Conservation (phyloP, 2,888 invertebrate species). For the Elmis aenea region DNA sequence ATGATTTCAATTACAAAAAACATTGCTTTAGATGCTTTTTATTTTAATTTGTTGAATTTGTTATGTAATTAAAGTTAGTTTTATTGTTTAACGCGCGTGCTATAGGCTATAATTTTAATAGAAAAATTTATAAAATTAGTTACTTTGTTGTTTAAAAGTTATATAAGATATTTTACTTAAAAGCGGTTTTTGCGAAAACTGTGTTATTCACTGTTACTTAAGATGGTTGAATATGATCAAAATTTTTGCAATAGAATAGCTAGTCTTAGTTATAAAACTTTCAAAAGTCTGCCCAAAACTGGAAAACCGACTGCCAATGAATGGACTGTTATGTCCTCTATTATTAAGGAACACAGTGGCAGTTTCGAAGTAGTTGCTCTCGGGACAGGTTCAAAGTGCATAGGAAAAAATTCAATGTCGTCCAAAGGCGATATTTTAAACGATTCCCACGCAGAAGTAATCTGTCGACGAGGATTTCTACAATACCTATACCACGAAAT, state of each 20-base stretch:
- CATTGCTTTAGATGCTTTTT: no score
- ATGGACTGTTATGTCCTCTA: constrained; percentile 80
- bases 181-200: no score
- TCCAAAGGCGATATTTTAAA: constrained; percentile 67
- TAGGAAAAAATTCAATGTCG: constrained; percentile 67
- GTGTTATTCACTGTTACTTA: no score
- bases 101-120: no score
- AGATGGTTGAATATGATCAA: not conserved
- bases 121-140: no score
- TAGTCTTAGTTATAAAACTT: constrained; percentile 56
- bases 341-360: constrained; percentile 54
- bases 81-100: no score
- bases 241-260: constrained; percentile 47
- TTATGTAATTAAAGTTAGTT: no score
- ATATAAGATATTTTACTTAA: no score
- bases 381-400: constrained; percentile 89
- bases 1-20: no score
- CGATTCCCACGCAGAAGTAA: constrained; percentile 90
- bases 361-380: constrained; percentile 65
- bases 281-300: constrained; percentile 62
- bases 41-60: no score
- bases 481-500: constrained; percentile 66
- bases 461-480: constrained; percentile 77
- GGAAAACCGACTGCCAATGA: constrained; percentile 73
- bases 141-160: no score